Base-by-base conservation (phyloP, 2,888 invertebrate species). In the Pemphredon lugubris region DNA sequence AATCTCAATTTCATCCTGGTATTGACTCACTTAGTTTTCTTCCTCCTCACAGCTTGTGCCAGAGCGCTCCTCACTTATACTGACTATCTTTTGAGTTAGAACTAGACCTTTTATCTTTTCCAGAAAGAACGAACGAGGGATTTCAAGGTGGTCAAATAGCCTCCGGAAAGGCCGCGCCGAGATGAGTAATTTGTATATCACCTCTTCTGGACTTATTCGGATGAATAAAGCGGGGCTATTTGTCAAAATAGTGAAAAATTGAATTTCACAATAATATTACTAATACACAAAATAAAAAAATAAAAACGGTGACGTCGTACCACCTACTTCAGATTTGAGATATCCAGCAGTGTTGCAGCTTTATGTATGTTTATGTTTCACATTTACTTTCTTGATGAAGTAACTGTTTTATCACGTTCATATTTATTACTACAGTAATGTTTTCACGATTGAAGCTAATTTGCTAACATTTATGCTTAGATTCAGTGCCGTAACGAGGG, bases 71-170 rank as follows among this genome's bases (percentile, higher is more conserved):
- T 51, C 21, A 11, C 9, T 39, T 13, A 39, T n/a, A 37, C 11
- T 37, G 23, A 51, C 23, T 53, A 26, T 14, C 5, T 53, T 26
- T 47, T 16, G n/a, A n/a, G n/a, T n/a, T n/a, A n/a, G n/a, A n/a
- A n/a, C n/a, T n/a, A n/a, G n/a, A n/a, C n/a, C n/a, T n/a, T n/a
- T n/a, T n/a, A n/a, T n/a, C n/a, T n/a, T n/a, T n/a, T n/a, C n/a
- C n/a, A n/a, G n/a, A n/a, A n/a, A n/a, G n/a, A n/a, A n/a, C n/a
- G n/a, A n/a, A n/a, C n/a, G n/a, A n/a, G n/a, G n/a, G n/a, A n/a
- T n/a, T n/a, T n/a, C n/a, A n/a, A n/a, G n/a, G n/a, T n/a, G n/a
- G n/a, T n/a, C n/a, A n/a, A n/a, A n/a, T n/a, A n/a, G n/a, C n/a
- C n/a, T n/a, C n/a, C n/a, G n/a, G n/a, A n/a, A n/a, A n/a, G n/a